Base-by-base conservation (phyloP, 1,140 invertebrate genomes). In the Latrodectus geometricus region DNA sequence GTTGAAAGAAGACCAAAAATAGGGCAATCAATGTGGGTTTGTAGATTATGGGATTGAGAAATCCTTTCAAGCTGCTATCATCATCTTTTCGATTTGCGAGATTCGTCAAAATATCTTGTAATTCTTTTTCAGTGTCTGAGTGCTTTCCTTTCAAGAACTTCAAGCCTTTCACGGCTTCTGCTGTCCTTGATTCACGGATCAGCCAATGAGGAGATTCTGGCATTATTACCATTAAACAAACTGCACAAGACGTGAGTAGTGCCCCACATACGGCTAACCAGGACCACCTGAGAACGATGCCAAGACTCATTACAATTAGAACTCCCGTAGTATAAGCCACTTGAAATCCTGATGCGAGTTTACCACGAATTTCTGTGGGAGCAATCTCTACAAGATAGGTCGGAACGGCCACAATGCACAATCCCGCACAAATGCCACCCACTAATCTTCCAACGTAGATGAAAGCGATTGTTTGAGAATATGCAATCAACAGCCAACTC, bases 1-100 rank as follows among this genome's bases (percentile, higher is more conserved):
- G 97, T 92, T 98, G 97, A 93, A 98, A 96, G 89, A 96, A 94
- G 97, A 98, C 97, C 54, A 98, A 92, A 7, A 95, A 95, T 8
- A 98, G 90, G 0, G 95, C 94, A 68, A 98, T 95, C 0, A 94
- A 89, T 11, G 54, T 14, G 9, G 87, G 87, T n/a, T 85, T 88
- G 35, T 78, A 85, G 21, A 81, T 50, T 8, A 49, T 54, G 0
- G 87, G 72, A 0, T 79, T 8, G 0, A 66, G 56, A 20, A 88
- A 17, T 0, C 79, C 75, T 21, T n/a, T 11, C 4, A 66, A 14
- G 7, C n/a, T 12, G 17, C 77, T 68, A 1, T 48, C 48, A 17
- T 23, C 48, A 14, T 2, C 35, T 35, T 70, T 14, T 0, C 48
- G 9, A 9, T 56, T 8, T 0, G 9, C 20, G 21, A 85, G 5